phyloP scores from a whole-genome alignment of 2,888 invertebrate species.

The Opisthograptis luteolata region DNA sequence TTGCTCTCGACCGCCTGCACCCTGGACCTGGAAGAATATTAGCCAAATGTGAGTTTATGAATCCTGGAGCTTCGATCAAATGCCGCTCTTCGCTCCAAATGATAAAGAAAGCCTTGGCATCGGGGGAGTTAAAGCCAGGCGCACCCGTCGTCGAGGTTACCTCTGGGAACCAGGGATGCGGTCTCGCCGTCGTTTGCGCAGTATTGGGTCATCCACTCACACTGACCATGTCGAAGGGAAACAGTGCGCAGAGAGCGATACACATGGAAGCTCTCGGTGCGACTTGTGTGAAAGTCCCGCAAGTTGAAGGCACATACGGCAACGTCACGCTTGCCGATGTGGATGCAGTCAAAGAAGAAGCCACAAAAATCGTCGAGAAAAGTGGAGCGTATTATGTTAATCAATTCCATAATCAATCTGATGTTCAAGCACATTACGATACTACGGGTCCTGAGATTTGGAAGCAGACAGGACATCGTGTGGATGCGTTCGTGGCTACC shows the following conservation, averaged over 20 bases:
- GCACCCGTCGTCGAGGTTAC: constrained; percentile 70
- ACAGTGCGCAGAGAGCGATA: constrained; percentile 72
- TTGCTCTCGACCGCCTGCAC: constrained; percentile 73
- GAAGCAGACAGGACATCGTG: constrained; percentile 71
- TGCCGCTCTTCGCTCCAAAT: constrained; percentile 72
- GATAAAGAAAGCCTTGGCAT: constrained; percentile 61
- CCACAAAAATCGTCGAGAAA: constrained; percentile 57
- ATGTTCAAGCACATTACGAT: constrained; percentile 65
- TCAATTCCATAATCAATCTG: constrained; percentile 68
- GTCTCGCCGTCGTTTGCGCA: constrained; percentile 75
- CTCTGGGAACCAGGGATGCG: constrained; percentile 77
- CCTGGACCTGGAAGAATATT: constrained; percentile 72
- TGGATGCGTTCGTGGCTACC: constrained; percentile 72
- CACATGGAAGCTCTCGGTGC: constrained; percentile 79
- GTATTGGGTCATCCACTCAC: constrained; percentile 73
- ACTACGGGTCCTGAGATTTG: constrained; percentile 78
- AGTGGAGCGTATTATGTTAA: constrained; percentile 71
- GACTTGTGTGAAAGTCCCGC: constrained; percentile 69
- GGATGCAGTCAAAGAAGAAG: constrained; percentile 64
- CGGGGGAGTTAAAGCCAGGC: constrained; percentile 65
- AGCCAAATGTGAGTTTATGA: constrained; percentile 80
- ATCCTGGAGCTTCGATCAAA: constrained; percentile 76
- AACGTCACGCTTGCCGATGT: constrained; percentile 73
- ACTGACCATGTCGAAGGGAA: constrained; percentile 74
- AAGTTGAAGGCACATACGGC: constrained; percentile 76